Percentiles rank a stretch among this genome's conserved stretches.
Evolutionary conservation across 2,797 vertebrate species (phyloP).

Genomic region (Chloroceryle amazona): DNA sequence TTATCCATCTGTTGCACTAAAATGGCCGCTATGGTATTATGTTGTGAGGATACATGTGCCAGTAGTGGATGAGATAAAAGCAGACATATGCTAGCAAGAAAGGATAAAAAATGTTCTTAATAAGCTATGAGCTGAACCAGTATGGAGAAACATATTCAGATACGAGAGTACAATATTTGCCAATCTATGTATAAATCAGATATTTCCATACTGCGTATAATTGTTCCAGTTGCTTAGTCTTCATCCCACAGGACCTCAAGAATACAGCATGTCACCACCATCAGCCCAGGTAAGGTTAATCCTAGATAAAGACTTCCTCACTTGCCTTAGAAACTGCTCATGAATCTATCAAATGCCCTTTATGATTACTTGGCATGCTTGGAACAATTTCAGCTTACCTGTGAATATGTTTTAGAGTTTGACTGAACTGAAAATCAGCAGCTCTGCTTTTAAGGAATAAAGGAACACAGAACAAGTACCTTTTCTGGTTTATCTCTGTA

Average conservation of each 20-base stretch:
- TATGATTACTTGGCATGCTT: not conserved
- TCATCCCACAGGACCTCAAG: slow-evolving; percentile 25
- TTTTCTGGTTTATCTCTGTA: not conserved
- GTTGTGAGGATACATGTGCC: slow-evolving; percentile 40
- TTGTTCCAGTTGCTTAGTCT: slow-evolving; percentile 32
- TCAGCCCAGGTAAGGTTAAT: slow-evolving; percentile 17
- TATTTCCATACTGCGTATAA: slow-evolving; percentile 34
- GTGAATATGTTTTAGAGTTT: not conserved
- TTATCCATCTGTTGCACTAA: slow-evolving; percentile 77
- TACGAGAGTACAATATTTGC: not conserved
- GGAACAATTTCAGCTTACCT: not conserved
- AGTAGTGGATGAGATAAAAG: slow-evolving; percentile 28
- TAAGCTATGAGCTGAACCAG: slow-evolving; percentile 42
- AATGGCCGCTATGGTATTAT: slow-evolving; percentile 8
- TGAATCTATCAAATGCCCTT: slow-evolving; percentile 8
- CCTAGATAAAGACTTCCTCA: slow-evolving; percentile 11
- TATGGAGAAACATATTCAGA: slow-evolving; percentile 47
- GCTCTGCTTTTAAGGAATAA: not conserved
- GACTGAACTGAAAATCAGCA: not conserved
- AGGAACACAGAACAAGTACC: not conserved
- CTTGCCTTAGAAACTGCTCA: not conserved
- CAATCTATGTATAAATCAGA: slow-evolving; percentile 30
- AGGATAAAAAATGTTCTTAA: slow-evolving; percentile 51
- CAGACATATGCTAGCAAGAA: slow-evolving; percentile 57
- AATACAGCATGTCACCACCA: not conserved